Base-by-base conservation (phyloP, 2,113 vertebrate species). In the Axis porcinus region DNA sequence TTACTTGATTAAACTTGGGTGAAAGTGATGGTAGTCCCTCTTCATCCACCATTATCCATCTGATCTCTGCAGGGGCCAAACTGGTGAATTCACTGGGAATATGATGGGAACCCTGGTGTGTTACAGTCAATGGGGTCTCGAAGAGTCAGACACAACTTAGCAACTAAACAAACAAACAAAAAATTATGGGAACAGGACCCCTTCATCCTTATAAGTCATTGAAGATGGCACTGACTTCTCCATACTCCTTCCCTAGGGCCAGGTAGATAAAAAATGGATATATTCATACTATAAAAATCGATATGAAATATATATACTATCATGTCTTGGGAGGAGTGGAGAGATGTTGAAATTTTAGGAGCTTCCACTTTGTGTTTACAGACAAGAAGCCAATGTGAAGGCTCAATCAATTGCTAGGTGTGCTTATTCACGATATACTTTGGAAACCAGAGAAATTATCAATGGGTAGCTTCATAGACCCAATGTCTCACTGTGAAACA, bases 111-210 rank as follows among this genome's bases (percentile, higher is more conserved):
- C 43, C 25, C 70, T 76, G 70, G 25, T 14, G 40, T 76, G 70
- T 6, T 27, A 23, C 70, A 76, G 12, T 76, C 25, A 1, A 43
- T 43, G 40, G 40, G 70, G 40, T 76, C 40, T 40, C 70, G 27
- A 76, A 76, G 23, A 25, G 3, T 76, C 70, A 76, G 40, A 27
- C 40, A 76, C 3, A 12, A 43, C 40, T 76, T 76, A 76, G 70
- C 70, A 76, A 76, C 36, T 76, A 43, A 76, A 74, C 36, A 74
- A 36, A n/a, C 57, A 58, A 58, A 10, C 17, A 64, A 33, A 3
- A 43, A 27, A 23, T 76, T 6, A 43, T 0, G 0, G 23, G 40
- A 13, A 25, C 23, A 40, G 19, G 67, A 52, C 25, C 43, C 23
- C 28, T 2, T 12, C 13, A 40, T 52, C 28, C 13, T 50, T 82